Conservation (phyloP, 30 jellyfish, hydroid and myxozoan species). For the Hydractinia symbiolongicarpus region DNA sequence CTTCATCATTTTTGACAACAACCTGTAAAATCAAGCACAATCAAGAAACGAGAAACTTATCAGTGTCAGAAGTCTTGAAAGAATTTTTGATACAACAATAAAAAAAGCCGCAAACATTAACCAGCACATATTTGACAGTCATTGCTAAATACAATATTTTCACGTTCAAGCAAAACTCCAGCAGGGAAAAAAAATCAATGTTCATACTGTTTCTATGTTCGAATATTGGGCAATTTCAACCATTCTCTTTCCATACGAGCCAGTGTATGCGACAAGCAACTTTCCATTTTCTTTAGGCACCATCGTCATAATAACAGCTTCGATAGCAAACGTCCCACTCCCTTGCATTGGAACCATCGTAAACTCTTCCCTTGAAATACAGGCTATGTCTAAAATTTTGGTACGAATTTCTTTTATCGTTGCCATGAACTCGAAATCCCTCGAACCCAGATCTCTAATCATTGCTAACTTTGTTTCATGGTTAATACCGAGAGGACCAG, state of each 20-base stretch:
- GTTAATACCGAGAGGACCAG: constrained; percentile 96
- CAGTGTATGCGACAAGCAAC: constrained; percentile 51
- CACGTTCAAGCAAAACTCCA: too few relatives aligned
- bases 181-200: too few relatives aligned
- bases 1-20: constrained; percentile 63
- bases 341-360: constrained; percentile 87
- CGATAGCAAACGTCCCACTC: constrained; percentile 87
- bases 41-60: too few relatives aligned
- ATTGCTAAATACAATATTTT: too few relatives aligned
- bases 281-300: constrained; percentile 72
- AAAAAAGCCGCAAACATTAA: too few relatives aligned
- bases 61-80: too few relatives aligned
- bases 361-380: constrained; percentile 40
- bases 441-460: constrained; percentile 81
- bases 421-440: constrained; percentile 65
- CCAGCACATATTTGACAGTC: too few relatives aligned
- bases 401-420: constrained; percentile 57
- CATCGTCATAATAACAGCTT: constrained; percentile 68
- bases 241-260: constrained; percentile 86
- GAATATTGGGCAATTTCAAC: constrained; percentile 55
- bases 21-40: constrained; percentile 29
- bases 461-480: constrained; percentile 74
- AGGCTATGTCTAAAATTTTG: constrained; percentile 58
- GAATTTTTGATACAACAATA: too few relatives aligned
- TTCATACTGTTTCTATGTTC: constrained; percentile 51